Evolutionary conservation across 2,113 vertebrate species (phyloP).

Genomic region (Camelus dromedarius): DNA sequence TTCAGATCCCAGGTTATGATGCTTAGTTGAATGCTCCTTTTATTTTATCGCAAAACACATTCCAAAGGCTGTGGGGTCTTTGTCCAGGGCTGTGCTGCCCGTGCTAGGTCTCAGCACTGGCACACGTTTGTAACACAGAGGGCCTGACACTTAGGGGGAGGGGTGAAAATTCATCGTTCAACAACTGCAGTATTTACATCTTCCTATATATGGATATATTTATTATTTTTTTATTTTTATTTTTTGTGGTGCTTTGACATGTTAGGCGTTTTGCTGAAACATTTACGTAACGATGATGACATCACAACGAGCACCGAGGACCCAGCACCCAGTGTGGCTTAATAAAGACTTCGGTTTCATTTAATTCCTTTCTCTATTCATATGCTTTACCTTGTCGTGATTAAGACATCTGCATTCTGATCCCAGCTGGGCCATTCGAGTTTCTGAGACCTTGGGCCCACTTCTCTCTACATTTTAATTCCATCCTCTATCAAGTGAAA

Average conservation of each 20-base stretch:
- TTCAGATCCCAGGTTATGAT: neutral
- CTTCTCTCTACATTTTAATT: slow-evolving; percentile 2
- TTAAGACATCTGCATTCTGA: neutral
- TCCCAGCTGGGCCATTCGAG: neutral
- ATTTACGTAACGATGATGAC: neutral
- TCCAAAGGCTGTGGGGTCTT: neutral
- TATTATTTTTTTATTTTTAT: neutral
- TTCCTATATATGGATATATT: neutral
- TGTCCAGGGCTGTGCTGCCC: neutral
- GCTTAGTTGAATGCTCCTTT: neutral
- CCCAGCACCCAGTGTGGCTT: neutral
- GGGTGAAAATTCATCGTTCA: neutral
- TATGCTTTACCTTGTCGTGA: neutral
- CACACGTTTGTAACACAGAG: neutral
- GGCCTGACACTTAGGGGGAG: neutral
- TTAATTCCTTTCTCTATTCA: neutral
- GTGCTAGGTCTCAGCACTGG: neutral
- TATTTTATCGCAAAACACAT: neutral
- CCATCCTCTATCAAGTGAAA: neutral
- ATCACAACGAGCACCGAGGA: neutral
- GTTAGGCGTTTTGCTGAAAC: neutral
- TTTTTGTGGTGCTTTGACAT: neutral
- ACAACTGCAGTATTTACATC: neutral
- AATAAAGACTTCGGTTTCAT: neutral
- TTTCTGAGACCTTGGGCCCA: neutral